These are phyloP conservation scores for Sebastiscus albofasciatus DNA, from an alignment of 2,797 vertebrate genomes.

Conservation along the genomic window DNA sequence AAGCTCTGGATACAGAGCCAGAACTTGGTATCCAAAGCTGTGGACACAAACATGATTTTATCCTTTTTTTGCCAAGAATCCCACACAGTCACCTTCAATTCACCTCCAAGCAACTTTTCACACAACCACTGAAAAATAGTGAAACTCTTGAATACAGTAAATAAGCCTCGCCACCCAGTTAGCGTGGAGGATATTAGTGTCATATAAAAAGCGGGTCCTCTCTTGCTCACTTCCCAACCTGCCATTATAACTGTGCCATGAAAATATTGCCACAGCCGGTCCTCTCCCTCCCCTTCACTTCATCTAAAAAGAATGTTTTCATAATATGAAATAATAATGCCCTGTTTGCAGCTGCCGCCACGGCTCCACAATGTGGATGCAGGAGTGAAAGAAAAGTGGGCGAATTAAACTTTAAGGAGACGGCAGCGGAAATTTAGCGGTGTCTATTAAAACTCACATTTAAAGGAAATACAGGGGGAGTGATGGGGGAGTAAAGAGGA, in stretches of 20 bases:
- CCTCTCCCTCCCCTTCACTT: slow-evolving; percentile 36
- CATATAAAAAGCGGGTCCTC: slow-evolving; percentile 53
- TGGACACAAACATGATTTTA: not conserved
- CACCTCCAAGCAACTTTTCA: slow-evolving; percentile 43
- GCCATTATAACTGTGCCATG: slow-evolving; percentile 63
- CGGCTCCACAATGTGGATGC: slow-evolving; percentile 70
- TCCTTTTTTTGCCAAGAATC: slow-evolving; percentile 6
- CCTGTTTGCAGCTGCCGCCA: slow-evolving; percentile 74
- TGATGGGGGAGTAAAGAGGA: not conserved
- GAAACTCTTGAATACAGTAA: slow-evolving; percentile 34
- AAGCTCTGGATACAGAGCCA: not conserved
- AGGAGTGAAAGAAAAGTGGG: slow-evolving; percentile 60
- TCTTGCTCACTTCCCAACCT: slow-evolving; percentile 51
- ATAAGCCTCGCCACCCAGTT: slow-evolving; percentile 44
- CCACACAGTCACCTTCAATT: slow-evolving; percentile 26
- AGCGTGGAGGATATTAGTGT: slow-evolving; percentile 53
- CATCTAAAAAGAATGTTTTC: slow-evolving; percentile 70
- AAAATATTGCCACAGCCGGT: slow-evolving; percentile 49
- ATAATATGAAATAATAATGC: slow-evolving; percentile 82
- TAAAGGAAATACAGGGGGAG: slow-evolving; percentile 50
- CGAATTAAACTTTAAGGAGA: slow-evolving; percentile 83
- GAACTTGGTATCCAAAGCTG: not conserved
- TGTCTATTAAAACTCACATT: slow-evolving; percentile 79
- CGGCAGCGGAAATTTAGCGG: slow-evolving; percentile 72
- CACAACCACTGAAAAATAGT: slow-evolving; percentile 18